phyloP scores from a whole-genome alignment of 2,113 vertebrate species.

The Perca fluviatilis region DNA sequence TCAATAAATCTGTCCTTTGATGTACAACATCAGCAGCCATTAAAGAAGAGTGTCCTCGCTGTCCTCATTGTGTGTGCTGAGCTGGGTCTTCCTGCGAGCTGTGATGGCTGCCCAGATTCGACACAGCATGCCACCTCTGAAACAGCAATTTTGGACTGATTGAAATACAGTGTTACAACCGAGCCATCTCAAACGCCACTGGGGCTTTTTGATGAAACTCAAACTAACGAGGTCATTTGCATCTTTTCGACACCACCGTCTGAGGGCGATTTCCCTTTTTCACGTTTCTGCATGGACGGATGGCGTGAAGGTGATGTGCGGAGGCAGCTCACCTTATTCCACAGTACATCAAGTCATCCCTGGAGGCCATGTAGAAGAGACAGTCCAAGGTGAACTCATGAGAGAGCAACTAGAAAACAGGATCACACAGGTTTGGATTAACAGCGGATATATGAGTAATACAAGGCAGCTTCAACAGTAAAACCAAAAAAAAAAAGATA shows the following conservation, averaged over 20 bases:
- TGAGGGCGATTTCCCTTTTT: not conserved
- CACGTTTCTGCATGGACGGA: slow-evolving; percentile 17
- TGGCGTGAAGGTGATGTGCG: slow-evolving; percentile 17
- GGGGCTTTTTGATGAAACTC: not conserved
- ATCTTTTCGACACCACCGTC: not conserved
- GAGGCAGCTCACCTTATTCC: slow-evolving; percentile 81
- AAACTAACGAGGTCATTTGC: slow-evolving; percentile 1
- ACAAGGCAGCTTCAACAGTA: not conserved
- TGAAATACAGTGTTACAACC: not conserved
- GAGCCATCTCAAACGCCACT: not conserved
- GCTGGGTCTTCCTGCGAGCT: slow-evolving; percentile 71
- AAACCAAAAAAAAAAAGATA: not conserved
- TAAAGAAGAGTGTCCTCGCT: slow-evolving; percentile 74
- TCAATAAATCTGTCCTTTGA: slow-evolving; percentile 52
- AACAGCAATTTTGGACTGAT: slow-evolving; percentile 18
- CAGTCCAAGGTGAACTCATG: slow-evolving; percentile 89
- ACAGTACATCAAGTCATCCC: slow-evolving; percentile 89
- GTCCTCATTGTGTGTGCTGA: slow-evolving; percentile 61
- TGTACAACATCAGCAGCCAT: slow-evolving; percentile 48
- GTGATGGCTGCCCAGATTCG: slow-evolving; percentile 89
- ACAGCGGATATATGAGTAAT: slow-evolving; percentile 18
- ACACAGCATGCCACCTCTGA: slow-evolving; percentile 88
- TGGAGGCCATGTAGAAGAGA: slow-evolving; percentile 85
- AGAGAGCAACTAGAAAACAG: slow-evolving; percentile 80
- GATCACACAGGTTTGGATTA: slow-evolving; percentile 37